Percentiles rank a stretch among this genome's conserved stretches.
Conservation (phyloP, 2,113 vertebrate species). For the Siniperca knerii region DNA sequence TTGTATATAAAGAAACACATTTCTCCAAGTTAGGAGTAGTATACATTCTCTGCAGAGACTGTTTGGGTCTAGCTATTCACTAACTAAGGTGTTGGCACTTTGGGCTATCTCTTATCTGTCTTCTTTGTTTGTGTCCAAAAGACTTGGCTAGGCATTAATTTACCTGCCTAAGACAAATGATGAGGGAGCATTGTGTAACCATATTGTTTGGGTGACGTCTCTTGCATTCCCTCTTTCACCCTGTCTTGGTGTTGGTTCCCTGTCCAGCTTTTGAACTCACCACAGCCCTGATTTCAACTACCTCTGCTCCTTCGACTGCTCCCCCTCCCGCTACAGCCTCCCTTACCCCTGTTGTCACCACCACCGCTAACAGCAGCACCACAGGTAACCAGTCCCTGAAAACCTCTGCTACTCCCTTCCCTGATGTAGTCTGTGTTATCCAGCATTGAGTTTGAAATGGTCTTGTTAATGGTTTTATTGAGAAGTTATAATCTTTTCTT, state of each 20-base stretch:
- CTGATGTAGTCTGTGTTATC: slow-evolving; percentile 19
- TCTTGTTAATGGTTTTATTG: not conserved
- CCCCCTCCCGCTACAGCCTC: not conserved
- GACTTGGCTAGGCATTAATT: not conserved
- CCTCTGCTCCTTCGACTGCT: rapidly evolving
- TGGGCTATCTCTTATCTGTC: slow-evolving; percentile 12
- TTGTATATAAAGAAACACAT: not conserved
- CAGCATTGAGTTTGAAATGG: not conserved
- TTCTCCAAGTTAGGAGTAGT: not conserved
- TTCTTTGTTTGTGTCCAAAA: slow-evolving; percentile 26
- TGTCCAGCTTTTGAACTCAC: slow-evolving; percentile 21
- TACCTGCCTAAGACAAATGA: not conserved
- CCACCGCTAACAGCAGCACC: slow-evolving; percentile 40
- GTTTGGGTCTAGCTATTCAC: slow-evolving; percentile 16
- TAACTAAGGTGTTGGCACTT: not conserved
- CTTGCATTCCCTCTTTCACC: slow-evolving; percentile 32
- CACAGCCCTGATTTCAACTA: rapidly evolving
- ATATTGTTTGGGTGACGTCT: slow-evolving; percentile 50
- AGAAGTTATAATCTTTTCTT: slow-evolving; percentile 8
- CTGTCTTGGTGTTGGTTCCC: slow-evolving; percentile 66
- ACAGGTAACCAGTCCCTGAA: slow-evolving; percentile 72
- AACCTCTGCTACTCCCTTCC: not conserved
- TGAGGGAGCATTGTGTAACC: slow-evolving; percentile 4
- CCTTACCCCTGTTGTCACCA: slow-evolving; percentile 18
- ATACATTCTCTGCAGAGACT: slow-evolving; percentile 30